Conservation (phyloP, 2,888 invertebrate species). For the Diadegma fenestrale region DNA sequence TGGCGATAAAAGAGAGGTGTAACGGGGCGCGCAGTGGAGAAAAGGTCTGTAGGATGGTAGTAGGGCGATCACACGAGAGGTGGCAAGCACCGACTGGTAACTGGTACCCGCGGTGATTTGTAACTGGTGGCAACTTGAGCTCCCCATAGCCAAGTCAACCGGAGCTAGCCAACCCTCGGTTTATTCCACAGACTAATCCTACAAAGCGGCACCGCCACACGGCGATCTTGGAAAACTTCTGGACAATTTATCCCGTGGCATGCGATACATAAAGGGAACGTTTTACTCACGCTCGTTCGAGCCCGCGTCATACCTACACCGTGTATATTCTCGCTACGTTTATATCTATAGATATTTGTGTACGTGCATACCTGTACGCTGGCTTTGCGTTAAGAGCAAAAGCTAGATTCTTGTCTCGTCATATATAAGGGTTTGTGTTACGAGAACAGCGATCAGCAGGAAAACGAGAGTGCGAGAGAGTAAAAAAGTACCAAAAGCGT, state of each 20-base stretch:
- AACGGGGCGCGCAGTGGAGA: conserved; percentile 10
- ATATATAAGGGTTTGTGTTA: conserved; percentile 19
- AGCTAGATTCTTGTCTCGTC: conserved; percentile 61
- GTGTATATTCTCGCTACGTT: background rate
- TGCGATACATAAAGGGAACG: conserved; percentile 73
- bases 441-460: conserved; percentile 24
- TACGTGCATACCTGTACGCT: conserved; percentile 24
- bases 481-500: conserved; percentile 29
- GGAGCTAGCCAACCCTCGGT: conserved; percentile 44
- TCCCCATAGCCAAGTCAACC: conserved; percentile 57
- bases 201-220: conserved; percentile 75
- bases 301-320: conserved; percentile 63
- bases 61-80: conserved; percentile 72
- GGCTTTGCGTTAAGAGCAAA: conserved; percentile 29
- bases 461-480: conserved; percentile 14
- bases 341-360: conserved; percentile 5
- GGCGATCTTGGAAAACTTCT: conserved; percentile 79
- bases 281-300: conserved; percentile 71
- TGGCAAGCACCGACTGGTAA: conserved; percentile 78
- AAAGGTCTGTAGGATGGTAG: conserved; percentile 17
- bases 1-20: conserved; percentile 53
- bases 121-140: conserved; percentile 79
- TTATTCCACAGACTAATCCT: conserved; percentile 76
- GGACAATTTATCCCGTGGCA: conserved; percentile 81
- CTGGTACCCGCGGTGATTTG: conserved; percentile 81